Evolutionary conservation across 23 tunicate genomes (phyloP).

Genomic region (Diplosoma virens): DNA sequence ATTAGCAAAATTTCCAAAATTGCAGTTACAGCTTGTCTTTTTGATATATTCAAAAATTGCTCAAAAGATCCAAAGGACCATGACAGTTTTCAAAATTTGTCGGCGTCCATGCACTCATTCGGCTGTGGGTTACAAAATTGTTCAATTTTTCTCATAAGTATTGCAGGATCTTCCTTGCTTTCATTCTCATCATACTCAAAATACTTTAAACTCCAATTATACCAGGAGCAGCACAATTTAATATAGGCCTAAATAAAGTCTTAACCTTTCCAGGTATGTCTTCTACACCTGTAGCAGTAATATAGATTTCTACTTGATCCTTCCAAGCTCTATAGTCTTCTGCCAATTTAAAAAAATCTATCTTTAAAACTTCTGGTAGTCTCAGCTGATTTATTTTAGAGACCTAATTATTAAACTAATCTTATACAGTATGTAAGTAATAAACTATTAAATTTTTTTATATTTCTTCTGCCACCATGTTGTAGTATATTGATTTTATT

Average conservation of each 20-base stretch:
- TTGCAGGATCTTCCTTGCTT: not conserved
- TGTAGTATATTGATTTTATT: too few species aligned
- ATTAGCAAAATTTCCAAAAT: too few species aligned
- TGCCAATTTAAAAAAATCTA: not conserved
- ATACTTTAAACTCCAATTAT: not conserved
- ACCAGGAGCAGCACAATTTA: conserved; percentile 11
- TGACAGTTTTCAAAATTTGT: too few species aligned
- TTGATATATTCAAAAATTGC: too few species aligned
- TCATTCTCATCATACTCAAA: not conserved
- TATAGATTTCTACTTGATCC: not conserved
- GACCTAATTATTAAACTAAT: too few species aligned
- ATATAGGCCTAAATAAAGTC: not conserved
- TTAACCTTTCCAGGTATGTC: not conserved
- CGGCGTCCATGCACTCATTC: not conserved
- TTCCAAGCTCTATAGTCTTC: not conserved
- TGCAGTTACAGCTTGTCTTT: too few species aligned
- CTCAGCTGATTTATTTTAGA: not conserved
- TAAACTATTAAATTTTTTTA: too few species aligned
- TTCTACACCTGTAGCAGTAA: not conserved
- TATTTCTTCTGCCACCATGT: too few species aligned
- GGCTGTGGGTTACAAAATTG: not conserved
- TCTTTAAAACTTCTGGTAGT: not conserved
- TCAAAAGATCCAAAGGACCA: too few species aligned
- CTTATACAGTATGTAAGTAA: too few species aligned
- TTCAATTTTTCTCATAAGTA: not conserved